These are phyloP conservation scores for Ostrea denselamellosa DNA, from an alignment of 1,140 invertebrate genomes.

Conservation along the genomic window DNA sequence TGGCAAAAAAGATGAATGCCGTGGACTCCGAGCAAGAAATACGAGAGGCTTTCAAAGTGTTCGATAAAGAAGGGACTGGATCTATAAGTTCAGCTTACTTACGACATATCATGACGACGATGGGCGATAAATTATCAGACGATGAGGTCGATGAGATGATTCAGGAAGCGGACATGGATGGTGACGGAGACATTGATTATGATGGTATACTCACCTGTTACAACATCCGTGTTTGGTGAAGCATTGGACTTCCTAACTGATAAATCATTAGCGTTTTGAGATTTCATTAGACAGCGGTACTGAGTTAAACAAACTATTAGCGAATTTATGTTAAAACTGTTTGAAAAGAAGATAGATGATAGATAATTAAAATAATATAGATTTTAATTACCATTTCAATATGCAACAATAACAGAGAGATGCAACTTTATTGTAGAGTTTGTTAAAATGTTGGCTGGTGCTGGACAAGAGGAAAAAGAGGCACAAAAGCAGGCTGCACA, in stretches of 20 bases:
- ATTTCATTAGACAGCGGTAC: too few relatives aligned
- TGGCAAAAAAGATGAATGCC: constrained; percentile 99
- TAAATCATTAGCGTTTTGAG: too few relatives aligned
- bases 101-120: constrained; percentile 89
- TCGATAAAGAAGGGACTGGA: constrained; percentile 83
- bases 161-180: constrained; percentile 89
- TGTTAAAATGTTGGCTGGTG: constrained; percentile 34
- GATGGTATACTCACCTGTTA: neutral
- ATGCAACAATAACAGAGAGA: neutral
- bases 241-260: too few relatives aligned
- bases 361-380: too few relatives aligned
- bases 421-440: neutral
- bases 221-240: too few relatives aligned
- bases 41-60: constrained; percentile 72
- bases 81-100: constrained; percentile 78
- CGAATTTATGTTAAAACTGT: too few relatives aligned
- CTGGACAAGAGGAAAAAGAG: constrained; percentile 37
- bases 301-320: too few relatives aligned
- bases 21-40: constrained; percentile 97
- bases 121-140: constrained; percentile 92
- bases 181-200: constrained; percentile 36
- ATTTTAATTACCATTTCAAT: too few relatives aligned
- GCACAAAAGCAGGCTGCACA: neutral
- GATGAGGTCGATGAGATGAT: constrained; percentile 99
- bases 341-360: too few relatives aligned